Conservation (phyloP, 2,888 invertebrate genomes). For the Cataglyphis cursor region DNA sequence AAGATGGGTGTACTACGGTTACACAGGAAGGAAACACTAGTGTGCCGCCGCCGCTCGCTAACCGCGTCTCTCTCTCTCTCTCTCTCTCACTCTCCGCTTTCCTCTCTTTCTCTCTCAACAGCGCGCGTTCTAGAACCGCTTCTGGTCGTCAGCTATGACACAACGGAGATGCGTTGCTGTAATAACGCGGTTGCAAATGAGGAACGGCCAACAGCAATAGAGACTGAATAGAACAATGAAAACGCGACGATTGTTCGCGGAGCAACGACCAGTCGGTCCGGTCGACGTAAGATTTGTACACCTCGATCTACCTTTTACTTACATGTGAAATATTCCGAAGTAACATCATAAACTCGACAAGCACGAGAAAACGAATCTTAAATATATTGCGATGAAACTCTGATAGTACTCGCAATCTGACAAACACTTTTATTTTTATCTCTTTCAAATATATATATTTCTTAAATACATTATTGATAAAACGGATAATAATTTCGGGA, state of each 20-base stretch:
- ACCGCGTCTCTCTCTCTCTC: slow-evolving; percentile 64
- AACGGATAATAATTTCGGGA: neutral
- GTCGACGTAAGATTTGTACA: slow-evolving; percentile 23
- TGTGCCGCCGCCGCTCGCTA: slow-evolving; percentile 62
- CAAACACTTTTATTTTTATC: neutral
- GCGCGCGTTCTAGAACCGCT: slow-evolving; percentile 17
- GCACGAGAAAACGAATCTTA: neutral
- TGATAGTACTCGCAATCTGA: neutral
- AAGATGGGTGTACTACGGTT: slow-evolving; percentile 82
- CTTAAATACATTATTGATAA: neutral
- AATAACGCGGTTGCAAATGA: slow-evolving; percentile 60
- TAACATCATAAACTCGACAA: neutral
- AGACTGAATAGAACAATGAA: slow-evolving; percentile 51
- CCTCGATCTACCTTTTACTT: neutral
- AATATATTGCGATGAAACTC: neutral
- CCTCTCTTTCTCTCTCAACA: slow-evolving; percentile 23
- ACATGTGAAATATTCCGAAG: neutral
- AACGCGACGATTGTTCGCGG: slow-evolving; percentile 55
- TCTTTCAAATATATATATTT: neutral
- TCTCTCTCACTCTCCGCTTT: slow-evolving; percentile 47
- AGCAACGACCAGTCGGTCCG: slow-evolving; percentile 24
- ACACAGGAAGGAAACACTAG: slow-evolving; percentile 87
- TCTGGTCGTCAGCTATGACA: slow-evolving; percentile 60
- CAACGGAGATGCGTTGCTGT: slow-evolving; percentile 68
- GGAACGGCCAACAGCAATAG: slow-evolving; percentile 33